phyloP scores from a whole-genome alignment of 2,888 invertebrate genomes.

The Philonicus albiceps region DNA sequence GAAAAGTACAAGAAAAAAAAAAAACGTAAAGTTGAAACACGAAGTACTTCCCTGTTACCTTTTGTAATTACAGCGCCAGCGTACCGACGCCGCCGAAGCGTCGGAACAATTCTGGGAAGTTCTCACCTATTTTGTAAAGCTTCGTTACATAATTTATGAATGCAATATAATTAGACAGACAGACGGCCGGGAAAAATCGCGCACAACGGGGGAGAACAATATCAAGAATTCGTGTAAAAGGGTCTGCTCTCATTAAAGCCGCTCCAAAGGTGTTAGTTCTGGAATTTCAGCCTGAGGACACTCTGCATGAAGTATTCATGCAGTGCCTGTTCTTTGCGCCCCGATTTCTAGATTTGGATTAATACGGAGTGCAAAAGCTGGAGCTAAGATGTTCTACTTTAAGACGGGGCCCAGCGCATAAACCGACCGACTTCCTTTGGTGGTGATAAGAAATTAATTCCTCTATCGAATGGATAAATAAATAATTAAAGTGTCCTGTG shows the following conservation, averaged over 20 bases:
- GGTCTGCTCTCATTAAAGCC: constrained; percentile 12
- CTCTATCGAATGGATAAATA: constrained; percentile 25
- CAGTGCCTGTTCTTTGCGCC: not conserved
- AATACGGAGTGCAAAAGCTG: not conserved
- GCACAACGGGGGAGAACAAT: not conserved
- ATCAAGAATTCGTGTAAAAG: constrained; percentile 28
- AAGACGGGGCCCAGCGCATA: not conserved
- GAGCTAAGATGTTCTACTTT: not conserved
- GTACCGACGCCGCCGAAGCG: not conserved
- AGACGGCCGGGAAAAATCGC: constrained; percentile 9
- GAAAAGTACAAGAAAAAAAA: not conserved
- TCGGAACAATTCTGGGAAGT: constrained; percentile 5
- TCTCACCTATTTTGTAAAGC: constrained; percentile 23
- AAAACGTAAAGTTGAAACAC: not conserved
- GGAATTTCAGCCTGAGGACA: not conserved
- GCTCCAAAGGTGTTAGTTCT: not conserved
- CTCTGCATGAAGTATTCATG: constrained; percentile 26
- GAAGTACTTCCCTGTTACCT: not conserved
- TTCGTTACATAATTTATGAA: constrained; percentile 35
- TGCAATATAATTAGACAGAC: constrained; percentile 38
- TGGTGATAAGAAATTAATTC: constrained; percentile 16
- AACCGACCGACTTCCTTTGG: not conserved
- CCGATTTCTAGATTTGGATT: not conserved
- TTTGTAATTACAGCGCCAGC: not conserved
- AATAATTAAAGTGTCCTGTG: constrained; percentile 21